Evolutionary conservation across 2,888 invertebrate genomes (phyloP), one percentile per base, ranked within the genome.

Genomic region (Orgyia antiqua): DNA sequence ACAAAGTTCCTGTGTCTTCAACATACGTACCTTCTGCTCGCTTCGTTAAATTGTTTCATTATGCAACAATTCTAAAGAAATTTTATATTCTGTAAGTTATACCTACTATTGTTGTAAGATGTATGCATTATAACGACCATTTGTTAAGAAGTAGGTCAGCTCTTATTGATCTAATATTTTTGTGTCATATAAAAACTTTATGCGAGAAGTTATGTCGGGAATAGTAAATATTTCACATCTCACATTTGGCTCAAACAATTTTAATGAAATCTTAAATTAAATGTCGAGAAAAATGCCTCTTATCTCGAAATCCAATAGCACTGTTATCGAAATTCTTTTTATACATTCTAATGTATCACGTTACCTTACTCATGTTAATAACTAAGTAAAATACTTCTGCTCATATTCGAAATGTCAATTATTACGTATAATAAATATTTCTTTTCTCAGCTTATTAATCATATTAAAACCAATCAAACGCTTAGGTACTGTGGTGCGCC

Each of bases 401-500:
- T n/a, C n/a, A n/a, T n/a, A n/a, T n/a, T n/a, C n/a, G n/a, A n/a
- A n/a, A n/a, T n/a, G n/a, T n/a, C n/a, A n/a, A n/a, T n/a, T n/a
- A n/a, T n/a, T n/a, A n/a, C n/a, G n/a, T n/a, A n/a, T n/a, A n/a
- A n/a, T n/a, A n/a, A n/a, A n/a, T n/a, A n/a, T n/a, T n/a, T n/a
- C n/a, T n/a, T n/a, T n/a, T n/a, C n/a, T n/a, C n/a, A n/a, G n/a
- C n/a, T n/a, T n/a, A n/a, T n/a, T n/a, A n/a, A n/a, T n/a, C n/a
- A n/a, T n/a, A n/a, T n/a, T n/a, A n/a, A n/a, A n/a, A n/a, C n/a
- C n/a, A n/a, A n/a, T n/a, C n/a, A n/a, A n/a, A n/a, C n/a, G n/a
- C n/a, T 9, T 10, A 84, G 83, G 68, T 77, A 65, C 36, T 84
- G 83, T 33, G 73, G 73, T 1, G 31, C 65, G 1, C 52, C 60